Evolutionary conservation across 1,140 invertebrate species (phyloP).

Genomic region (Danaus plexippus): DNA sequence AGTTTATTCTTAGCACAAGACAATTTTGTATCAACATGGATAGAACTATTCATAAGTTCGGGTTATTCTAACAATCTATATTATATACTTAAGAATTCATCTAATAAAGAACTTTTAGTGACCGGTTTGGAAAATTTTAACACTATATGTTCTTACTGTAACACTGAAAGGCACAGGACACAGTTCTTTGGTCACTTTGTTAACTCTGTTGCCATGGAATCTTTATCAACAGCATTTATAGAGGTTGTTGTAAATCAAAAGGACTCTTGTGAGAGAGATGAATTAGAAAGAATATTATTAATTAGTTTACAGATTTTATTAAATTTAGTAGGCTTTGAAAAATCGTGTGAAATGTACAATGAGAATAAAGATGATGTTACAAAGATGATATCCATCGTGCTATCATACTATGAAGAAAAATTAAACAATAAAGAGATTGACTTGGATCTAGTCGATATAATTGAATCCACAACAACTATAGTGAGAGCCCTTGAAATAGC

Average conservation of each 20-base stretch:
- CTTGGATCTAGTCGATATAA: conserved; percentile 52
- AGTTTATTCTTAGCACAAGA: conserved; percentile 67
- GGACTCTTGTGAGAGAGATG: conserved; percentile 39
- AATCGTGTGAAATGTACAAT: conserved; percentile 37
- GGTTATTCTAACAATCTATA: conserved; percentile 72
- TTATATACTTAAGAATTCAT: conserved; percentile 79
- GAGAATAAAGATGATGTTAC: conserved; percentile 37
- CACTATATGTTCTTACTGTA: conserved; percentile 65
- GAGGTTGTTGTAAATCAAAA: conserved; percentile 46
- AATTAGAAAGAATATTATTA: conserved; percentile 53
- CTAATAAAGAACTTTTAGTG: conserved; percentile 74
- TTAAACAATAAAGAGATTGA: conserved; percentile 53
- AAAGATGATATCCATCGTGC: conserved; percentile 39
- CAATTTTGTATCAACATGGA: conserved; percentile 64
- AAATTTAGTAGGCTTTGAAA: conserved; percentile 49
- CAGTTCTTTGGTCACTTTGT: conserved; percentile 59
- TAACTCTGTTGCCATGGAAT: conserved; percentile 40
- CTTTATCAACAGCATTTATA: conserved; percentile 42
- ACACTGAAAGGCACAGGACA: conserved; percentile 38
- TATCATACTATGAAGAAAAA: conserved; percentile 54
- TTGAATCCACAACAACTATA: conserved; percentile 52
- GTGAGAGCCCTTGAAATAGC: conserved; percentile 32
- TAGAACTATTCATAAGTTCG: conserved; percentile 62
- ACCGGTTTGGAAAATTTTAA: conserved; percentile 73
- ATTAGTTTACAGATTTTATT: conserved; percentile 55